Conservation (phyloP, 2,797 vertebrate species). For the Meriones psammophilus region DNA sequence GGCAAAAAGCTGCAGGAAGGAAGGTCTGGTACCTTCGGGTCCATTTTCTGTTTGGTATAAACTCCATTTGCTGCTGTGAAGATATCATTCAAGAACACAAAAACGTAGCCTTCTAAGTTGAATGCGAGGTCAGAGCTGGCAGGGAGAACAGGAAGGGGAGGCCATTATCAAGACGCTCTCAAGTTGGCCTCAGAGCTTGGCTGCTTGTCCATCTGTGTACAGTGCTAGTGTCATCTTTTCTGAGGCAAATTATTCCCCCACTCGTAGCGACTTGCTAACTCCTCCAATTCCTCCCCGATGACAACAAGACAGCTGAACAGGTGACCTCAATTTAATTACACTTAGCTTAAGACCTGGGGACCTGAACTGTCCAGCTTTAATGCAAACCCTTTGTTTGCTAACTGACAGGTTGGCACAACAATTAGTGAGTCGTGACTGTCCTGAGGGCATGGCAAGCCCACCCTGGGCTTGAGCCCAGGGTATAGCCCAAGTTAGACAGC, state of each 20-base stretch:
- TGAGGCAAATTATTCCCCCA: no score
- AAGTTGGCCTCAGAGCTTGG: not conserved
- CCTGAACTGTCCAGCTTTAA: not conserved
- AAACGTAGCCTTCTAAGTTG: constrained; percentile 91
- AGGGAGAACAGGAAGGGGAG: constrained; percentile 34
- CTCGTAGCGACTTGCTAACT: not conserved
- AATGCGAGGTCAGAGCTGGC: constrained; percentile 95
- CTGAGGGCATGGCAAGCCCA: not conserved
- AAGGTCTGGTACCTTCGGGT: constrained; percentile 90
- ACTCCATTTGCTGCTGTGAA: constrained; percentile 95
- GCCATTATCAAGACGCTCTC: constrained; percentile 31
- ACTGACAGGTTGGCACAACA: not conserved
- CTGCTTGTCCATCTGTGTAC: not conserved
- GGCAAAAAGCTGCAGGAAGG: not conserved
- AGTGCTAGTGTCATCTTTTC: not conserved
- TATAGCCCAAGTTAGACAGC: not conserved
- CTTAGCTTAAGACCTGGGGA: not conserved
- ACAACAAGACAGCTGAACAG: constrained; percentile 31
- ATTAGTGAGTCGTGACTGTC: not conserved
- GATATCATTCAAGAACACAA: constrained; percentile 94
- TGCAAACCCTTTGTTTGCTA: constrained; percentile 10
- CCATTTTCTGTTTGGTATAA: constrained; percentile 96
- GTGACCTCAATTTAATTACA: not conserved
- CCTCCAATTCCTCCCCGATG: not conserved
- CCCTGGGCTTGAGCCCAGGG: not conserved